Evolutionary conservation across 2,888 invertebrate species (phyloP), one percentile per base, ranked within the genome.

Genomic region (Tolmerus cingulatus): DNA sequence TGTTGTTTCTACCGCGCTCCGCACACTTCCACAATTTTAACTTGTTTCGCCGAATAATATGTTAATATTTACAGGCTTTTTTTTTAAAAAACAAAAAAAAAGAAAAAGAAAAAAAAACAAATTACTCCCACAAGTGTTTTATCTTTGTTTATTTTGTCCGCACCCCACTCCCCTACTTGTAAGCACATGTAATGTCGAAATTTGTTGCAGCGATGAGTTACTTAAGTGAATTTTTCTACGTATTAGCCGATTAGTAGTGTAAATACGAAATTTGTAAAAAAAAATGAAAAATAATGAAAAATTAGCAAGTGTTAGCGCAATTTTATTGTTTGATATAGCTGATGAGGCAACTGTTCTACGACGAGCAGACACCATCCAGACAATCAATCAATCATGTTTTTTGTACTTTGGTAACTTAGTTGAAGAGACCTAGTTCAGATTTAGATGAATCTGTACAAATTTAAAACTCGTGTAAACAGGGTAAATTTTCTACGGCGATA

Each of bases 111-210:
- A 43, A 43, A 43, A 43, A 43, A 43, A 43, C 12, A 46, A 30
- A 55, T 14, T 79, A 81, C 27, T 81, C 55, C 23, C 55, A 27
- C 55, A 66, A 66, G 23, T 66, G 66, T 66, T 66, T 27, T 66
- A 12, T 66, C 12, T 9, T 66, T 66, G 27, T 66, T 66, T 27
- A 66, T 76, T 76, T 34, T 37, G 16, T 76, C 19, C 14, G 34
- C 76, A 76, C n/a, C 40, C 34, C 76, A 40, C 76, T 76, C 37
- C 76, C 27, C 16, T 78, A 37, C 37, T 34, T 76, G 37, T 78
- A 81, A 27, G 81, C 55, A 81, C 81, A 81, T 51, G 81, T 81
- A 81, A 81, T 81, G 81, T 81, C 81, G 81, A 81, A 81, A 81
- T 19, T 81, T 81, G 81, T 81, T 43, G 12, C 27, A 30, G 27